phyloP scores from a whole-genome alignment of 2,888 invertebrate species.

The Hydrotaea diabolus region DNA sequence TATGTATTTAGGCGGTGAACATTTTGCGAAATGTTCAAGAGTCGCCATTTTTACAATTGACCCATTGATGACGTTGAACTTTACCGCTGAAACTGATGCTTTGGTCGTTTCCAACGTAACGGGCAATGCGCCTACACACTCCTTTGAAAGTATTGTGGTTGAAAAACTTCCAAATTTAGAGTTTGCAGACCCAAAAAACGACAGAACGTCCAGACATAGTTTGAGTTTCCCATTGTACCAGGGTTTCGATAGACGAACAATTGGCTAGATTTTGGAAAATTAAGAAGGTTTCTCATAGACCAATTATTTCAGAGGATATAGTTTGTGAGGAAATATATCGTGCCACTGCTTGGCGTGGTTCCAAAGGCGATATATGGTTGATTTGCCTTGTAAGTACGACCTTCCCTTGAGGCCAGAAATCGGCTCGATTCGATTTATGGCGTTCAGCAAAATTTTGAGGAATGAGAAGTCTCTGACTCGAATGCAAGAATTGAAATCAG shows the following conservation, averaged over 20 bases:
- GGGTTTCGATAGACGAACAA: slow-evolving; percentile 9
- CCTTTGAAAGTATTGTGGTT: no score
- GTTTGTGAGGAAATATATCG: slow-evolving; percentile 39
- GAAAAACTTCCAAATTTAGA: no score
- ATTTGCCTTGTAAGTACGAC: slow-evolving; percentile 6
- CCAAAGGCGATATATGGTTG: neutral
- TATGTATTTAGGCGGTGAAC: no score
- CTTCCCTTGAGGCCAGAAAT: neutral
- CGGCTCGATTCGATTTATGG: neutral
- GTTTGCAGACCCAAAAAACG: slow-evolving; percentile 31
- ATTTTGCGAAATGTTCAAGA: slow-evolving; percentile 17
- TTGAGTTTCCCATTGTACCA: slow-evolving; percentile 1
- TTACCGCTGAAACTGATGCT: slow-evolving; percentile 16
- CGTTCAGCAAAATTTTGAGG: neutral
- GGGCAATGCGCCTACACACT: no score
- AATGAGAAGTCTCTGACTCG: slow-evolving; percentile 9
- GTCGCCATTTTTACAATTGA: neutral
- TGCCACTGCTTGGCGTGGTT: neutral
- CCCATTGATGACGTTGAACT: neutral
- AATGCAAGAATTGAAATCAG: neutral
- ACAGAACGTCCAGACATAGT: neutral
- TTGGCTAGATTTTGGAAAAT: slow-evolving; percentile 34
- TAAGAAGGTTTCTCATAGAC: slow-evolving; percentile 18
- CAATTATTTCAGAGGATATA: slow-evolving; percentile 22
- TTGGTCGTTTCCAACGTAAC: neutral